Percentiles rank a stretch among this genome's conserved stretches.
These are phyloP conservation scores for Beris chalybata DNA, from an alignment of 2,888 invertebrate genomes.

Conservation along the genomic window DNA sequence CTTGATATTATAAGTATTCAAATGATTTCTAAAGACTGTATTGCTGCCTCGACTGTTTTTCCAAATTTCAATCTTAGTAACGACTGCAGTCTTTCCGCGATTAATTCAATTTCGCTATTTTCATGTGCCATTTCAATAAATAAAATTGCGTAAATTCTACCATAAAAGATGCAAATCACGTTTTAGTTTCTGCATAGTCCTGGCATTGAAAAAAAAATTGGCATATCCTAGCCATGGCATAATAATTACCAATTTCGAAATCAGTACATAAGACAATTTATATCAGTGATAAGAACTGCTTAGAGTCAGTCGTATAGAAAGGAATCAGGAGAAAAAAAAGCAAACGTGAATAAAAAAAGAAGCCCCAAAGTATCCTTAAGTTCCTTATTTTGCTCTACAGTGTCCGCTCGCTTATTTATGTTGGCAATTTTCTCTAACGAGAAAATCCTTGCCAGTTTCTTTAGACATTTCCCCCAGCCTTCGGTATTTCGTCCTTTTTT, in stretches of 20 bases:
- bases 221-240: neutral
- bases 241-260: slow-evolving; percentile 29
- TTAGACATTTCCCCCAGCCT: neutral
- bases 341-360: neutral
- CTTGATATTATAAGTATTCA: too few relatives aligned
- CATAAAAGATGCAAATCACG: too few relatives aligned
- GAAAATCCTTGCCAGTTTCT: slow-evolving; percentile 17
- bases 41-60: too few relatives aligned
- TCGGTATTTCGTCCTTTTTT: neutral
- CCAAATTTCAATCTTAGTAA: too few relatives aligned
- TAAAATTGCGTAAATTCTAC: too few relatives aligned
- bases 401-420: slow-evolving; percentile 25
- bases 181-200: too few relatives aligned
- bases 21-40: too few relatives aligned
- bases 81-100: too few relatives aligned
- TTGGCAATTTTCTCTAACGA: slow-evolving; percentile 26
- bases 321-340: neutral
- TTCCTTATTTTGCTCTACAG: slow-evolving; percentile 17
- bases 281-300: slow-evolving; percentile 7
- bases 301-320: neutral
- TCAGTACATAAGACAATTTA: slow-evolving; percentile 21
- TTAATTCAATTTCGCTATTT: too few relatives aligned
- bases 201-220: too few relatives aligned
- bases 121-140: too few relatives aligned
- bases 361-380: neutral